These are phyloP conservation scores for Potamilus streckersoni DNA, from an alignment of 1,140 invertebrate genomes.

Conservation along the genomic window DNA sequence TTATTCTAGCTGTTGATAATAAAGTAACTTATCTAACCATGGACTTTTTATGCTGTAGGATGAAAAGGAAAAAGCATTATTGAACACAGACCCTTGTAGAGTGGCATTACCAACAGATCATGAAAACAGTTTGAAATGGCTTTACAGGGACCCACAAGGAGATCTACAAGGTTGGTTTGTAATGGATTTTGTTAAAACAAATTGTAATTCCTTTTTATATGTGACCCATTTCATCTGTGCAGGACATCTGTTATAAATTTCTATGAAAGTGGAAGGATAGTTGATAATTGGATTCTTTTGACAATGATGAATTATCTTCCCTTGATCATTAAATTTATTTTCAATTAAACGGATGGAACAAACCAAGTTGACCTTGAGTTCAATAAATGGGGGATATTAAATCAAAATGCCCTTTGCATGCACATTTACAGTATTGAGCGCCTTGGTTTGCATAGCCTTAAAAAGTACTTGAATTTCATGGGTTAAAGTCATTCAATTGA, in stretches of 20 bases:
- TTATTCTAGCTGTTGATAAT: background rate
- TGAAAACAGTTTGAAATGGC: conserved; percentile 78
- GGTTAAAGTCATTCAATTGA: no score
- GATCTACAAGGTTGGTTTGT: conserved; percentile 66
- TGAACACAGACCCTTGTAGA: background rate
- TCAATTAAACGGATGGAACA: no score
- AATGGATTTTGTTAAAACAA: background rate
- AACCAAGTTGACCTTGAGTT: no score
- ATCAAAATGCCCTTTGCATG: no score
- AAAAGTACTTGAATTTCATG: no score
- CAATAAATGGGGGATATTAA: no score
- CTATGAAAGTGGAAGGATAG: background rate
- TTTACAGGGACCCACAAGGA: conserved; percentile 84
- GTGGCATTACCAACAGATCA: conserved; percentile 49
- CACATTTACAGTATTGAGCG: no score
- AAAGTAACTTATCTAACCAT: background rate
- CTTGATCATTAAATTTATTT: background rate
- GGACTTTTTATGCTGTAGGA: conserved; percentile 74
- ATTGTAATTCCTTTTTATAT: conserved; percentile 15
- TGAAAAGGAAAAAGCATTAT: conserved; percentile 47
- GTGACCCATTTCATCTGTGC: conserved; percentile 44
- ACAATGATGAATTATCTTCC: background rate
- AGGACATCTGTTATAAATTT: conserved; percentile 5
- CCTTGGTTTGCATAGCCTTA: no score
- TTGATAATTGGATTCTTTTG: background rate